These are phyloP conservation scores for Anabacerthia variegaticeps DNA, from an alignment of 2,797 vertebrate genomes.

Conservation along the genomic window DNA sequence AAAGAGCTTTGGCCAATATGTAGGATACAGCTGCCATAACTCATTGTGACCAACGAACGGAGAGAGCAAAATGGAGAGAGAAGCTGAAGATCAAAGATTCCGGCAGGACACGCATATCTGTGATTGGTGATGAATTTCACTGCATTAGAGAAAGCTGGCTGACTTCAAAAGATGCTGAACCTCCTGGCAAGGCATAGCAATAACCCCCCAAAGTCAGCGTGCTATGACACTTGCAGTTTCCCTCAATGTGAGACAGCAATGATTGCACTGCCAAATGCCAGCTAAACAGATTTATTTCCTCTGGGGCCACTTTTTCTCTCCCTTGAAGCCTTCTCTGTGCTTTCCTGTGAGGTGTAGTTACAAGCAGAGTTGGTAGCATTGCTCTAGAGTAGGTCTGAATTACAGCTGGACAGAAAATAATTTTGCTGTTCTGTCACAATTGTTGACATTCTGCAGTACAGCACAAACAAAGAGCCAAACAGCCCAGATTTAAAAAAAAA, in stretches of 20 bases:
- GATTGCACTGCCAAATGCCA: not conserved
- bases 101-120: slow-evolving; percentile 1
- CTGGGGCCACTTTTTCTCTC: not conserved
- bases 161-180: slow-evolving; percentile 38
- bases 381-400: not conserved
- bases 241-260: not conserved
- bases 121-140: slow-evolving; percentile 49
- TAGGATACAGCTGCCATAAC: slow-evolving; percentile 48
- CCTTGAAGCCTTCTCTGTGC: not conserved
- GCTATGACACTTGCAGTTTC: slow-evolving; percentile 25
- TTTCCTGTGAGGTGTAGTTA: not conserved
- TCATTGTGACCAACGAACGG: slow-evolving; percentile 47
- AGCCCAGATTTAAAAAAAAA: accelerated
- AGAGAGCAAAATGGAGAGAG: slow-evolving; percentile 33
- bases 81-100: slow-evolving; percentile 57
- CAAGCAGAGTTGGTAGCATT: not conserved
- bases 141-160: not conserved
- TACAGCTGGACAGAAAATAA: not conserved
- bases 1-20: slow-evolving; percentile 44
- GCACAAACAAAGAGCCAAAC: not conserved
- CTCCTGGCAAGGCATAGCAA: slow-evolving; percentile 22
- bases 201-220: not conserved
- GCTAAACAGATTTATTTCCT: slow-evolving; percentile 1
- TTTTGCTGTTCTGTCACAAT: not conserved
- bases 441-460: not conserved